Evolutionary conservation across 2,797 vertebrate species (phyloP), one percentile per base, ranked within the genome.

Genomic region (Heliangelus exortis): DNA sequence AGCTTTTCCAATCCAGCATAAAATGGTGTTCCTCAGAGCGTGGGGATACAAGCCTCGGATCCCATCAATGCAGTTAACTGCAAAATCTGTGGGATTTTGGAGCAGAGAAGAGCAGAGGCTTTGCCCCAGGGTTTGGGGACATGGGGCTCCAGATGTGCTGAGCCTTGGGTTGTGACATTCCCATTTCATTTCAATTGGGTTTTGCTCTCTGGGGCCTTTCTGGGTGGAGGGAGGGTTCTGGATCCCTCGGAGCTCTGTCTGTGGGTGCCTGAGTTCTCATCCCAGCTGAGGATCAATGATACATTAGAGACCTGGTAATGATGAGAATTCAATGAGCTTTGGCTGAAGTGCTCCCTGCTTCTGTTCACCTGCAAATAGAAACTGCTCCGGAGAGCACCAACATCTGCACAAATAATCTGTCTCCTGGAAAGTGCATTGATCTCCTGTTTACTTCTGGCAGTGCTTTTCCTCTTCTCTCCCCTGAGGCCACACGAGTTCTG

Each of bases 251-350:
- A 76, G 84, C 80, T 96, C 53, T 19, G 76, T 84, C 85, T 93
- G 71, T 75, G 45, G 55, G 31, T 89, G 78, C 63, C 9, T 2
- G 77, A 65, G 87, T 69, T 91, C 68, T 50, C 90, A 36, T 54
- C 51, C 3, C 57, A 96, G 95, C 95, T 23, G 41, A 91, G 92
- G 96, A 97, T 97, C 97, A 96, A 89, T 97, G 97, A 95, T 90
- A 51, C 97, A 89, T 96, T 95, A 92, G 92, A 95, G 96, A 94
- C 93, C 93, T 75, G 92, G 92, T 96, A 95, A 96, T 89, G 95
- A 97, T 90, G 96, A 94, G 95, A 95, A 96, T 97, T 96, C 97
- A 97, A 97, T 95, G 96, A 96, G 95, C 89, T 96, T 96, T 95
- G 79, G 65, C 97, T 77, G 74, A 89, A 88, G 93, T 73, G 33